Base-by-base conservation (phyloP, 2,797 vertebrate genomes). In the Calcarius lapponicus region DNA sequence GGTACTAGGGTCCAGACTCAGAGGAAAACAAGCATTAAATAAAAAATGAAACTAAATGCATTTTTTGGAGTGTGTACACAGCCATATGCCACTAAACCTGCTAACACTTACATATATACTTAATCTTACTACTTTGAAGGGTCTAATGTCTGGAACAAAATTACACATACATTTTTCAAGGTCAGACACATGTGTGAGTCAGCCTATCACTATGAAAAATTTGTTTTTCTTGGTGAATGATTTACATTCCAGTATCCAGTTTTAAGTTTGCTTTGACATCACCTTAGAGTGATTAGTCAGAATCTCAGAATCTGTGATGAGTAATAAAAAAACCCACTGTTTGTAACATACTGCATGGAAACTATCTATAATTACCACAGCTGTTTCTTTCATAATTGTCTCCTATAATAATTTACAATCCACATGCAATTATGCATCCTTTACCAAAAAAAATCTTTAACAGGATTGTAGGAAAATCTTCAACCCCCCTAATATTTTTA, bases 221-320 rank as follows among this genome's bases (percentile, higher is more conserved):
- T 16, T 75, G 32, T 53, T 86, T 80, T 60, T 51, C 60, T 74
- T 81, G 31, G 60, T 38, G 36, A 47, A 72, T 38, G 50, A 88
- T 80, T 95, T 94, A 67, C 25, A 16, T 47, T 72, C n/a, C 51
- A 58, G 11, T 15, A 57, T 65, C 34, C 34, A 32, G 20, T 79
- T 93, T 88, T 62, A 88, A 91, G 45, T 51, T 58, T 81, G 73
- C 65, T 86, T 70, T 93, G 86, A 51, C 54, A 81, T 79, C 71
- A 90, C 47, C 40, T 86, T 43, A 26, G 19, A 79, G 32, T 29
- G 53, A 91, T 80, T 56, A 91, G 74, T 78, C 67, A 67, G 79
- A 91, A 89, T 76, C 42, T 60, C 51, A 47, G 66, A 62, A 85
- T 80, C 64, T 3, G 1, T 9, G 65, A 69, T 11, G 38, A 78